A percentile compares a stretch with the other conserved stretches of the same genome.
Evolutionary conservation across 2,888 invertebrate species (phyloP).

Genomic region (Ephialtes manifestator): DNA sequence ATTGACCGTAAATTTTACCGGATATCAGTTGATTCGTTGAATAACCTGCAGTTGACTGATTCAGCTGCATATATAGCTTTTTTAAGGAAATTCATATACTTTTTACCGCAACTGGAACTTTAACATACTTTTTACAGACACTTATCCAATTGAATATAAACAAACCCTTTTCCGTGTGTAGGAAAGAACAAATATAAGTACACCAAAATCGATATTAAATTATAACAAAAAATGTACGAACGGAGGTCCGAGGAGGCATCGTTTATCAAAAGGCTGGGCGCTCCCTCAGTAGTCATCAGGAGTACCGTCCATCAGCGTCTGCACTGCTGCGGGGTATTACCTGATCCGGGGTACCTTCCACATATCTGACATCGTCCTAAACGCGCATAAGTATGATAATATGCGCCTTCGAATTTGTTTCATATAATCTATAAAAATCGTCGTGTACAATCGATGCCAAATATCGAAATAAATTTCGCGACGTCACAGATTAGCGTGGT

Average conservation of each 20-base stretch:
- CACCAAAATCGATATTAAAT: not conserved
- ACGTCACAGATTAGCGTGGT: no score
- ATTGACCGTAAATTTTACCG: not conserved
- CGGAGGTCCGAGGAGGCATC: not conserved
- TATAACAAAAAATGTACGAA: not conserved
- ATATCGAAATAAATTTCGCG: no score
- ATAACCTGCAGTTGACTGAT: not conserved
- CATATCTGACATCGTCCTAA: not conserved
- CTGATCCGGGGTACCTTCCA: not conserved
- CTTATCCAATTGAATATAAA: no score
- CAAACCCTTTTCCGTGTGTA: not conserved
- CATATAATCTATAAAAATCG: not conserved
- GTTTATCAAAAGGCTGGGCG: not conserved
- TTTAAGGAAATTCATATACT: no score
- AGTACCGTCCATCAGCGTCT: not conserved
- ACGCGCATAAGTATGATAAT: not conserved
- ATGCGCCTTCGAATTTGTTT: not conserved
- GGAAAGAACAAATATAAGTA: not conserved
- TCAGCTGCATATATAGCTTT: not conserved
- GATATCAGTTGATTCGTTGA: not conserved
- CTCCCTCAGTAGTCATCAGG: not conserved
- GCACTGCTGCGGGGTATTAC: conserved; percentile 8
- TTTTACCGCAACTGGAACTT: not conserved
- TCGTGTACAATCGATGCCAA: not conserved
- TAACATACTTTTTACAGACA: no score